Conservation (phyloP, 2,113 vertebrate genomes). For the Recurvirostra avosetta region DNA sequence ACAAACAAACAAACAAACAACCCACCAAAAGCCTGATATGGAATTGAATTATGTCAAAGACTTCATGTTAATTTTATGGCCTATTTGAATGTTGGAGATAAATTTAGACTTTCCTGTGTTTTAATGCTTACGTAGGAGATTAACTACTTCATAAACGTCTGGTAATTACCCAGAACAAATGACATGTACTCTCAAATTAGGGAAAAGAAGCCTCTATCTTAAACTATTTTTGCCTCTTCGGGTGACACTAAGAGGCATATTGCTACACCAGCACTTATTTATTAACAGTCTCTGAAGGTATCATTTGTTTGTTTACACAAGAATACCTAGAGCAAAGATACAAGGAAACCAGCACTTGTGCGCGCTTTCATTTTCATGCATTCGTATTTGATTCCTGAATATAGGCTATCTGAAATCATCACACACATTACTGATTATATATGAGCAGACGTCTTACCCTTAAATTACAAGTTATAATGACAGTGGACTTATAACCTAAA, state of each 20-base stretch:
- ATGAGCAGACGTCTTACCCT: fast-evolving
- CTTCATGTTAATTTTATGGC: background rate
- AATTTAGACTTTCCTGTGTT: background rate
- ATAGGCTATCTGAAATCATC: background rate
- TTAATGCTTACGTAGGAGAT: background rate
- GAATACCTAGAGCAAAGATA: background rate
- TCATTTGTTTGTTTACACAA: background rate
- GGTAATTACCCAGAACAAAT: background rate
- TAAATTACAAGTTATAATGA: background rate
- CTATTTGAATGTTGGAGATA: background rate
- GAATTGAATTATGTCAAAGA: background rate
- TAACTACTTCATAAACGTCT: background rate
- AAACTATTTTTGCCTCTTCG: background rate
- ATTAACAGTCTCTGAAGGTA: background rate
- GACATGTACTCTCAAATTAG: background rate
- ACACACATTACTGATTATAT: background rate
- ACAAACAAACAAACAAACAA: background rate
- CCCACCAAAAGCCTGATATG: fast-evolving
- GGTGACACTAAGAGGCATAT: background rate
- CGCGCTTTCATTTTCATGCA: background rate
- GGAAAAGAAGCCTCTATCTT: background rate
- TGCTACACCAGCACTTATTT: background rate
- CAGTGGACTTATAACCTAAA: background rate
- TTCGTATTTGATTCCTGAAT: background rate
- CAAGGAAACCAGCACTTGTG: background rate